Evolutionary conservation across 2,797 vertebrate species (phyloP).

Genomic region (Schizothorax lantsangensis): DNA sequence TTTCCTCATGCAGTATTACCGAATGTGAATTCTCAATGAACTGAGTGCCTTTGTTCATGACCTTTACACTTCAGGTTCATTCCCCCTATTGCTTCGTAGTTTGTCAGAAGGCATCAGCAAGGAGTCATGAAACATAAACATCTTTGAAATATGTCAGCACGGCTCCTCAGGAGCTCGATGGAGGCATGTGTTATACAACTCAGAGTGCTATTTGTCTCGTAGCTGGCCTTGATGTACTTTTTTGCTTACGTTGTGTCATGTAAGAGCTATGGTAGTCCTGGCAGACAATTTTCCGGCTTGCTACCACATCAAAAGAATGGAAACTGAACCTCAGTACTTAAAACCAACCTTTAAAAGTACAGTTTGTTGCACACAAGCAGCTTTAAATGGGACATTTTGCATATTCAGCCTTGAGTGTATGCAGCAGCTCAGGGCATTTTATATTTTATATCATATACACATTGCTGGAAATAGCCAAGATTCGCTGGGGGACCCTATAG

Average conservation of each 20-base stretch:
- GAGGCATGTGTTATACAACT: conserved; percentile 26
- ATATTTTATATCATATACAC: neutral
- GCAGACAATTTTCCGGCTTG: conserved; percentile 27
- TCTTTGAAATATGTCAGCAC: conserved; percentile 39
- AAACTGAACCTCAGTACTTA: conserved; percentile 2
- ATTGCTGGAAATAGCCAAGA: neutral
- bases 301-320: conserved; percentile 20
- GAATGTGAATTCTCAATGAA: neutral
- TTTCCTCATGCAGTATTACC: neutral
- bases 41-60: neutral
- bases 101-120: conserved; percentile 23
- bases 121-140: conserved; percentile 35
- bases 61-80: neutral
- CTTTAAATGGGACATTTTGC: conserved; percentile 1
- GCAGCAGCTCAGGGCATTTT: neutral
- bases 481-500: neutral
- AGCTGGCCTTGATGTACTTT: conserved; percentile 39
- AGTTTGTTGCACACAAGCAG: conserved; percentile 8
- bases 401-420: neutral
- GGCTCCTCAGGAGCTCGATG: conserved; percentile 5
- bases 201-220: conserved; percentile 29
- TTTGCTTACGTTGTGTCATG: neutral
- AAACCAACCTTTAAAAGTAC: neutral
- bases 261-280: conserved; percentile 32
- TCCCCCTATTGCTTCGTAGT: neutral